Evolutionary conservation across 2,797 vertebrate species (phyloP).

Genomic region (Phrynocephalus vlangalii): DNA sequence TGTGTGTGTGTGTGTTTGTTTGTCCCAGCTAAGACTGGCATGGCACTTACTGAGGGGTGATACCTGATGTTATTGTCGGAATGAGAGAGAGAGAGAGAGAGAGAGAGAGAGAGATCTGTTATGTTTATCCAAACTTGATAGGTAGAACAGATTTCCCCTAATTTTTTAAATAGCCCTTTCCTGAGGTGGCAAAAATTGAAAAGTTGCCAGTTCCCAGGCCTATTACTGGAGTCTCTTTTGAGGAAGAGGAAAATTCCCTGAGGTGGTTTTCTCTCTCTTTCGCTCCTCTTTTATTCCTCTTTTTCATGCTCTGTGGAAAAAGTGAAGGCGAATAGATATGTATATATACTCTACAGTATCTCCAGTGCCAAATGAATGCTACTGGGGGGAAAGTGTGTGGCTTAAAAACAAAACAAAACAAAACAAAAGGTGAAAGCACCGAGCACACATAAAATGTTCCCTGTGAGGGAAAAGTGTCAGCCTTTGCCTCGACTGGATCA

Average conservation of each 20-base stretch:
- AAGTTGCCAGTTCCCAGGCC: not conserved
- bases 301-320: not conserved
- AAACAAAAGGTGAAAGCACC: not conserved
- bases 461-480: slow-evolving; percentile 17
- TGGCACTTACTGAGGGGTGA: too few species aligned
- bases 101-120: not conserved
- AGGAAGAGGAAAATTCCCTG: not conserved
- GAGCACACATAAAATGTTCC: slow-evolving; percentile 18
- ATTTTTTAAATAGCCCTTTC: not conserved
- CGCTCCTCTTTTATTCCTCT: not conserved
- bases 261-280: not conserved
- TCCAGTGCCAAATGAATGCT: not conserved
- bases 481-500: slow-evolving; percentile 13
- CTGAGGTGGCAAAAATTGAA: not conserved
- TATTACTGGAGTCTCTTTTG: not conserved
- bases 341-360: not conserved
- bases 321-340: not conserved
- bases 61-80: too few species aligned
- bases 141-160: not conserved
- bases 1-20: too few species aligned
- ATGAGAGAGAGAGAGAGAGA: too few species aligned
- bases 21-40: too few species aligned
- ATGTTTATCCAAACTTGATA: not conserved
- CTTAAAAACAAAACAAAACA: too few species aligned
- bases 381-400: not conserved